Conservation (phyloP, 2,113 vertebrate genomes). For the Pagrus major region DNA sequence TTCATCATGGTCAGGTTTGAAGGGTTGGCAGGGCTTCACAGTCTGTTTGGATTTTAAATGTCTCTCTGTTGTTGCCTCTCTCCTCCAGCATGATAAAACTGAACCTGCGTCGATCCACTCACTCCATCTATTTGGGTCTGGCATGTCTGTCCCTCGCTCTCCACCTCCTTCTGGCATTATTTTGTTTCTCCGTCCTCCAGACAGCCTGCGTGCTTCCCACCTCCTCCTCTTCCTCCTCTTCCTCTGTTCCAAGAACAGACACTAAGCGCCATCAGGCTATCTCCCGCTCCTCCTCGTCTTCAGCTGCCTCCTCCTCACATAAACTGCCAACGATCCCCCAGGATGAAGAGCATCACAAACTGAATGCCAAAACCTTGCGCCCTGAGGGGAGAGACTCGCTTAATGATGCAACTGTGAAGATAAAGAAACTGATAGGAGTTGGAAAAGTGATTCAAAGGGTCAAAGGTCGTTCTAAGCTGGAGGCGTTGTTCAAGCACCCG, state of each 20-base stretch:
- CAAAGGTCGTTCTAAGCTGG: conserved; percentile 73
- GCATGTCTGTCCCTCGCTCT: conserved; percentile 81
- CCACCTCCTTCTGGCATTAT: conserved; percentile 83
- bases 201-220: conserved; percentile 64
- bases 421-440: conserved; percentile 23
- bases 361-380: neutral
- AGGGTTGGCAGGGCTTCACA: neutral
- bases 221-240: conserved; percentile 56
- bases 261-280: conserved; percentile 8
- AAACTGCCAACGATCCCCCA: conserved; percentile 25
- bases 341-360: conserved; percentile 12
- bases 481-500: conserved; percentile 84
- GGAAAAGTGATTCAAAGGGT: conserved; percentile 20
- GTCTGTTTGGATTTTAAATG: conserved; percentile 6
- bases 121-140: conserved; percentile 81
- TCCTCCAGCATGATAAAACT: conserved; percentile 69
- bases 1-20: conserved; percentile 26
- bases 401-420: neutral
- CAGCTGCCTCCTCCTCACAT: conserved; percentile 47
- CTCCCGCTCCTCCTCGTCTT: conserved; percentile 45
- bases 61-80: conserved; percentile 27
- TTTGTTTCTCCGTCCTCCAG: conserved; percentile 70
- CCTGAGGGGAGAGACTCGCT: neutral
- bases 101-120: conserved; percentile 76
- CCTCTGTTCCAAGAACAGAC: conserved; percentile 37